Evolutionary conservation across 35 echinoderm and acorn worm genomes (phyloP), one percentile per base, ranked within the genome.

Genomic region (Ptychodera flava): DNA sequence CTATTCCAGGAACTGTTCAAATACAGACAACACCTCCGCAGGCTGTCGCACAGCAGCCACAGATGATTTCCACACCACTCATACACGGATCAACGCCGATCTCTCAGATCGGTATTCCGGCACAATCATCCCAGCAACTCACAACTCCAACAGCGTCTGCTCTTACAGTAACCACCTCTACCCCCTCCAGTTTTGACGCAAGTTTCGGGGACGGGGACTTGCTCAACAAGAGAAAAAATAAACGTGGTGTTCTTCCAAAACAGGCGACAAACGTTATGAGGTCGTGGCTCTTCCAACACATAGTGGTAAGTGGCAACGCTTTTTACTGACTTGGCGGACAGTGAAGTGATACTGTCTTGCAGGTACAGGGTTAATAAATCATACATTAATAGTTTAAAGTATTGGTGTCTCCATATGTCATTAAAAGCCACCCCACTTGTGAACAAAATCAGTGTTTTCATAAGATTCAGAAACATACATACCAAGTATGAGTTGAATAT

Each of bases 241-340:
- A 99, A 78, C 89, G 96, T 76, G 96, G 96, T 0, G 96, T 99
- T 1, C 87, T 99, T 82, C 96, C 96, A 14, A 99, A 99, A 76
- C 96, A 99, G 35, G 96, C 96, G 30, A 99, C 96, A 22, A 99
- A 94, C 75, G 86, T 99, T n/a, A 99, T 99, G 96, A 94, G 96
- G 83, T 99, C 96, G 81, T 99, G 96, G 96, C 90, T 99, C 30
- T 99, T 99, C 87, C 96, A 99, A 84, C 96, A 99, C 35, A 99
- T 99, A 82, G 96, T 99, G 82, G 96, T 99, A 86, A 94, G 96
- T 87, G n/a, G n/a, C n/a, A n/a, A n/a, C n/a, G n/a, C n/a, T n/a
- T n/a, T n/a, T n/a, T n/a, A n/a, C n/a, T n/a, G n/a, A n/a, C n/a
- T n/a, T n/a, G n/a, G n/a, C n/a, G n/a, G n/a, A n/a, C n/a, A n/a